These are phyloP conservation scores for Scaptomyza pallida DNA, from an alignment of 1,140 invertebrate genomes.

Conservation along the genomic window DNA sequence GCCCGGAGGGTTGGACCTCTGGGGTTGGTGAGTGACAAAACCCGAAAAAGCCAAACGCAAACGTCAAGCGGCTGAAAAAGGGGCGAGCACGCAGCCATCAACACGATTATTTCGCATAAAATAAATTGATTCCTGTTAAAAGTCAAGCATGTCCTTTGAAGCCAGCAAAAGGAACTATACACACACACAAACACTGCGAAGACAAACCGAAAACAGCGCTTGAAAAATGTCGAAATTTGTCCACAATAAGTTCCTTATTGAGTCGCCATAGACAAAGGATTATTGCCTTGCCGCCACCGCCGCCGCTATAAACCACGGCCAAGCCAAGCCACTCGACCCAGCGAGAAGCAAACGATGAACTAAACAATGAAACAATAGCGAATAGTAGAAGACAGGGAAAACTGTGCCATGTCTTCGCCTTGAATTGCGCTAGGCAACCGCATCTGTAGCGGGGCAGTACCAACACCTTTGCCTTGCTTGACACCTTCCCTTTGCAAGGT, in stretches of 20 bases:
- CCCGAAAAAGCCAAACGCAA: slow-evolving; percentile 50
- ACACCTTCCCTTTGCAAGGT: slow-evolving; percentile 64
- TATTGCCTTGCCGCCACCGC: slow-evolving; percentile 36
- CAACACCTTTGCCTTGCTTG: slow-evolving; percentile 71
- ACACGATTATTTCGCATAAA: slow-evolving; percentile 84
- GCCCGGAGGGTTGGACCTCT: slow-evolving; percentile 54
- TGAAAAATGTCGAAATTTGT: slow-evolving; percentile 81
- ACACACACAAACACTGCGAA: slow-evolving; percentile 32
- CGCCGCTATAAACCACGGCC: slow-evolving; percentile 68
- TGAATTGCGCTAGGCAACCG: slow-evolving; percentile 40
- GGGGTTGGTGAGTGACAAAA: slow-evolving; percentile 56
- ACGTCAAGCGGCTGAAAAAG: slow-evolving; percentile 53
- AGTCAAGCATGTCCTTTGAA: slow-evolving; percentile 78
- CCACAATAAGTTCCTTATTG: slow-evolving; percentile 83
- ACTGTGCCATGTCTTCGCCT: slow-evolving; percentile 73
- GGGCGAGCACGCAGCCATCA: slow-evolving; percentile 83
- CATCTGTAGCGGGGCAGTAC: slow-evolving; percentile 47
- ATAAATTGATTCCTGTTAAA: slow-evolving; percentile 84
- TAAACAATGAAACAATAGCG: slow-evolving; percentile 62
- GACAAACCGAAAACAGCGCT: slow-evolving; percentile 68
- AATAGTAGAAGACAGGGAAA: slow-evolving; percentile 40
- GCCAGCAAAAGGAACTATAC: slow-evolving; percentile 33
- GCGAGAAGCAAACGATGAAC: slow-evolving; percentile 16
- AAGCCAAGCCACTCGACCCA: slow-evolving; percentile 61
- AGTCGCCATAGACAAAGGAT: slow-evolving; percentile 76